Conservation (phyloP, 2,888 invertebrate genomes). For the Chouioia cunea region DNA sequence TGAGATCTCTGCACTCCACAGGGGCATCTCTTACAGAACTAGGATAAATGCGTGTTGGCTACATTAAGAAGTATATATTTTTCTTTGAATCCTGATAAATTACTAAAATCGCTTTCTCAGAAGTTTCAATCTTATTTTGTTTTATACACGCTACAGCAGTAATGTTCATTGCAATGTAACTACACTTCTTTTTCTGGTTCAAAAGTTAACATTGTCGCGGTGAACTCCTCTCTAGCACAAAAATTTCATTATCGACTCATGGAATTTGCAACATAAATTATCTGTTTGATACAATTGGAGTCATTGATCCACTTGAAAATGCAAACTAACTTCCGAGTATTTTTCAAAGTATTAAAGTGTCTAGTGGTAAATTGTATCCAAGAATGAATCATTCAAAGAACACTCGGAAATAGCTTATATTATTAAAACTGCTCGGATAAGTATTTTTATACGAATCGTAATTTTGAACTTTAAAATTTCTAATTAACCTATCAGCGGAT, state of each 20-base stretch:
- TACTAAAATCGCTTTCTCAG: conserved; percentile 58
- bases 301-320: neutral
- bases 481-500: too few species aligned
- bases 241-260: conserved; percentile 13
- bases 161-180: conserved; percentile 51
- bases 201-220: conserved; percentile 44
- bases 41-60: conserved; percentile 57
- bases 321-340: neutral
- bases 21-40: conserved; percentile 56
- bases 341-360: conserved; percentile 15
- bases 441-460: neutral
- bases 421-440: neutral
- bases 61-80: conserved; percentile 52
- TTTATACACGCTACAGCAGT: conserved; percentile 54
- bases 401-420: conserved; percentile 11
- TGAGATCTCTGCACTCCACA: conserved; percentile 59
- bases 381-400: conserved; percentile 14
- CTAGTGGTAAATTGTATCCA: conserved; percentile 3
- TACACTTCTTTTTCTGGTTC: conserved; percentile 49
- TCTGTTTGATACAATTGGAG: neutral
- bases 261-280: conserved; percentile 5
- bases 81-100: conserved; percentile 54
- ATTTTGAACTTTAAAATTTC: too few species aligned
- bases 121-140: conserved; percentile 50
- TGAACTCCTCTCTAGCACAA: conserved; percentile 13